These are phyloP conservation scores for Meloidogyne floridensis DNA, from an alignment of 1,140 invertebrate genomes.

Conservation along the genomic window DNA sequence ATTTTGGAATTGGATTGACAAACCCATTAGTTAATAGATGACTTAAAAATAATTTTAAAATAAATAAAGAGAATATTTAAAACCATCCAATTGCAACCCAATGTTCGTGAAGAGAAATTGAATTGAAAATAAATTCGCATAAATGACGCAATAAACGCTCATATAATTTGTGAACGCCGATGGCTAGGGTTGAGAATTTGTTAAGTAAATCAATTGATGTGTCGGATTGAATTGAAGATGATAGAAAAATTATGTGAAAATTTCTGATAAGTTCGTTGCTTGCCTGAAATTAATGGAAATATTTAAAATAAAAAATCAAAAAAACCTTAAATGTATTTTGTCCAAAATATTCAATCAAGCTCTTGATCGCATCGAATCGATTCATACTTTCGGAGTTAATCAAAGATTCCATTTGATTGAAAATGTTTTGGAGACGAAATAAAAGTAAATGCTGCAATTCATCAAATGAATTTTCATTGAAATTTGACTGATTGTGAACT, in stretches of 20 bases:
- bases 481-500: background rate
- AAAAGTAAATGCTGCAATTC: background rate
- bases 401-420: background rate
- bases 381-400: background rate
- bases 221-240: background rate
- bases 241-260: background rate
- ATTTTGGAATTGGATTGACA: slow-evolving; percentile 81
- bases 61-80: background rate
- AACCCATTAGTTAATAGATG: slow-evolving; percentile 74
- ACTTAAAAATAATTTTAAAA: background rate
- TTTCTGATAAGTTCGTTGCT: background rate
- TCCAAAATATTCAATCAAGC: background rate
- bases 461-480: background rate
- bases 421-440: background rate
- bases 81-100: slow-evolving; percentile 34
- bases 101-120: slow-evolving; percentile 31
- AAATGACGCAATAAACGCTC: slow-evolving; percentile 2
- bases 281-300: slow-evolving; percentile 5
- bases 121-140: slow-evolving; percentile 6
- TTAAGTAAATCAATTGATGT: background rate
- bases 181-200: background rate
- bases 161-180: background rate
- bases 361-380: background rate
- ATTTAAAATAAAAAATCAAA: background rate
- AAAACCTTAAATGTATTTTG: background rate